Base-by-base conservation (phyloP, 2,888 invertebrate genomes). In the Eristalinus aeneus region DNA sequence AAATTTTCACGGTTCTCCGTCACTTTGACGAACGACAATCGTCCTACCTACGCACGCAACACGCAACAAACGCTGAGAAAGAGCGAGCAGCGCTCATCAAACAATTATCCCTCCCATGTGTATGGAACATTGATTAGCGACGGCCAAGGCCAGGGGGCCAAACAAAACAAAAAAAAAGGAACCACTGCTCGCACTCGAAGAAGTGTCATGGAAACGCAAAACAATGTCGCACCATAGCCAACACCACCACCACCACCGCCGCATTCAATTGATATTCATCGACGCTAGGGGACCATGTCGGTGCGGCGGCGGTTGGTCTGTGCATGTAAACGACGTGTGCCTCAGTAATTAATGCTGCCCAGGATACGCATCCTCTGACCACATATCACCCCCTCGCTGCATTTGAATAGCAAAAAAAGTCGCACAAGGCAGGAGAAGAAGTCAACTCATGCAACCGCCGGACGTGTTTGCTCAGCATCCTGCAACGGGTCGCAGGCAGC, bases 261-360 rank as follows among this genome's bases (percentile, higher is more conserved):
- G 67, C 60, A 74, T 46, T 86, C 82, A 82, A 82, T 86, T 86
- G 67, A 78, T 81, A 74, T 78, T 82, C 82, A 82, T 82, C 77
- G 81, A 74, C 56, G 39, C 63, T 11, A 64, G 46, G 68, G 79
- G 81, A 54, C 64, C 61, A 69, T 67, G 5, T 27, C 27, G 27
- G 27, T 27, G 27, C 27, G 27, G 27, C 27, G 27, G 27, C 69
- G 67, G 10, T 71, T 82, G 82, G 78, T 82, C 74, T 77, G 69
- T 74, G 82, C 78, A 86, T 86, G 86, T 82, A 86, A 86, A 86
- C 77, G 86, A 82, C 86, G 86, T 86, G 82, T 86, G 86, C 86
- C 86, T 34, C 71, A 78, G 76, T 82, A 86, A 86, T 86, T 86
- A 86, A 86, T 86, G 82, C 77, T 77, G 85, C 63, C 81, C 85